A percentile compares a stretch with the other conserved stretches of the same genome.
Evolutionary conservation across 2,113 vertebrate genomes (phyloP).

Genomic region (Sialia sialis): DNA sequence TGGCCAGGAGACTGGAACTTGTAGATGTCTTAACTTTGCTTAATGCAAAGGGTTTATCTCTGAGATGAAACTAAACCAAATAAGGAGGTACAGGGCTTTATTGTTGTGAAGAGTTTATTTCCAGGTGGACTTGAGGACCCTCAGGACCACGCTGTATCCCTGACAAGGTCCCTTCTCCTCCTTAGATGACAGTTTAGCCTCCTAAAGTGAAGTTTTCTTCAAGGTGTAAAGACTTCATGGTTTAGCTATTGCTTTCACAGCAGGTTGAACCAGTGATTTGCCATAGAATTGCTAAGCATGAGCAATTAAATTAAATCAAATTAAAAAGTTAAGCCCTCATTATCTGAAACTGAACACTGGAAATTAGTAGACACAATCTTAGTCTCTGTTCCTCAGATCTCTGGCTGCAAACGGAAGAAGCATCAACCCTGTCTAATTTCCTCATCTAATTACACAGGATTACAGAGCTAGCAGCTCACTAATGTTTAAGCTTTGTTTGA

Average conservation of each 20-base stretch:
- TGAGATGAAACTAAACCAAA: not conserved
- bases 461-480: not conserved
- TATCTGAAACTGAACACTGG: not conserved
- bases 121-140: not conserved
- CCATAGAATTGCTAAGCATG: not conserved
- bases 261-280: not conserved
- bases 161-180: not conserved
- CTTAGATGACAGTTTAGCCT: not conserved
- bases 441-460: not conserved
- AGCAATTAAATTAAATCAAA: slow-evolving; percentile 18
- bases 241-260: not conserved
- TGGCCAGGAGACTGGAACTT: not conserved
- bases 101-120: not conserved
- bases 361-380: not conserved
- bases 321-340: slow-evolving; percentile 15
- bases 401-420: not conserved
- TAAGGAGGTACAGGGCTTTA: not conserved
- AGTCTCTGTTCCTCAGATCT: slow-evolving; percentile 22
- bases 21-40: not conserved
- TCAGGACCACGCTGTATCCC: fast-evolving
- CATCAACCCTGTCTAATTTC: not conserved
- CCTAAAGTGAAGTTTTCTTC: not conserved
- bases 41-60: not conserved
- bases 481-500: not conserved
- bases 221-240: not conserved